Base-by-base conservation (phyloP, 2,113 vertebrate genomes). In the Clinocottus analis region DNA sequence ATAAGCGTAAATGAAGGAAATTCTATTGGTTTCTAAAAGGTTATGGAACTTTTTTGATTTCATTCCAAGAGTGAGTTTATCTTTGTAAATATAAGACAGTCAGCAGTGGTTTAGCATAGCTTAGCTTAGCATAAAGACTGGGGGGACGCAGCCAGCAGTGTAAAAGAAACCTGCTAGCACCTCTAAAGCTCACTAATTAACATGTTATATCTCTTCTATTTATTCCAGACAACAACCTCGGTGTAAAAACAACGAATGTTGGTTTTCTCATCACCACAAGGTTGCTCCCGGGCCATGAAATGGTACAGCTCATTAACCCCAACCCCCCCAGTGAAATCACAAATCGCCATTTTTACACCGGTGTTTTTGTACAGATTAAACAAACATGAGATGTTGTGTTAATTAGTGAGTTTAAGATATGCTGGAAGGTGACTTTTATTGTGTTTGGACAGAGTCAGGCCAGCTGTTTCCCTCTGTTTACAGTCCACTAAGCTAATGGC, bases 111-210 rank as follows among this genome's bases (percentile, higher is more conserved):
- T 75, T 75, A 62, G 56, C 56, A 43, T 65, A 68, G 53, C 35
- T 51, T 65, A 68, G 53, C 45, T 41, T 56, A 75, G 64, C 59
- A 58, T 35, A 71, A 70, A 39, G 7, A 53, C n/a, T 43, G 17
- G 31, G 16, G 13, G 49, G 33, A 51, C 33, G 41, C 16, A 67
- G 41, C 17, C 14, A 27, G 53, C 11, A 16, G 8, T 25, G 1
- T 51, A 65, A 60, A 43, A 62, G 17, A 9, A 76, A 58, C 51
- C 29, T 62, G 14, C 59, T 33, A 53, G 70, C 49, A 75, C 8
- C 21, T 49, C 23, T 64, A n/a, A 41, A 12, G 39, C 39, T 41
- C 39, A 41, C 39, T 41, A 41, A 41, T 41, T 41, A 41, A 12
- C 12, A 3, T 12, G 39, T 35, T 59, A 16, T 23, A 17, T 39